A percentile compares a stretch with the other conserved stretches of the same genome.
phyloP scores from a whole-genome alignment of 1,140 invertebrate species.

The Agrypnia vestita region DNA sequence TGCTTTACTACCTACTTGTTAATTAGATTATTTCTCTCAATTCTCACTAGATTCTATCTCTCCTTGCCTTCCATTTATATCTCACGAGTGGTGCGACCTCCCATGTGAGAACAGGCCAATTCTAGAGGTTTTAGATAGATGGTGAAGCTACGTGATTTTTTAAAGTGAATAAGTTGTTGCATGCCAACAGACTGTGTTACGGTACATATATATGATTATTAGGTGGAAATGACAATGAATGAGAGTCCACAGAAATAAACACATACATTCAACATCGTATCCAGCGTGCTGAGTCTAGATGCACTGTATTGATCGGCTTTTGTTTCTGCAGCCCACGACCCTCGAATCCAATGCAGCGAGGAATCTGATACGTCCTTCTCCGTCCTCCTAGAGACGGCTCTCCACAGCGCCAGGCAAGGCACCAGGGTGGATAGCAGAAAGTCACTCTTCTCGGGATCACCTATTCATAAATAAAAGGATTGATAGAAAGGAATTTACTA shows the following conservation, averaged over 20 bases:
- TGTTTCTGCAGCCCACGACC: constrained; percentile 22
- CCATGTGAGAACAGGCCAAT: no score
- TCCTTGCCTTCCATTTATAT: no score
- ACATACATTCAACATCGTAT: neutral
- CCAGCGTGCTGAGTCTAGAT: neutral
- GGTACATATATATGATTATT: neutral
- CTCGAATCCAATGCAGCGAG: constrained; percentile 11
- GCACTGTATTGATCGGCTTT: neutral
- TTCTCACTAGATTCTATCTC: no score
- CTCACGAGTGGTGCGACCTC: no score
- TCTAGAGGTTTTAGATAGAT: no score
- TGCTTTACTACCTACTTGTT: no score
- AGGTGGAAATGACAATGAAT: neutral
- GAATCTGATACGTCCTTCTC: constrained; percentile 10
- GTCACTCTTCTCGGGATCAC: neutral
- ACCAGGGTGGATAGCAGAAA: neutral
- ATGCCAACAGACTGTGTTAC: no score
- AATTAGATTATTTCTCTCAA: no score
- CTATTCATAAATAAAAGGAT: neutral
- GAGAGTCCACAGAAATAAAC: neutral
- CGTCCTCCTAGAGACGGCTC: neutral
- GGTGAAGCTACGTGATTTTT: no score
- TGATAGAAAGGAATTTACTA: neutral
- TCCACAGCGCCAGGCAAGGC: neutral
- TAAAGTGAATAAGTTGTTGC: no score